Conservation (phyloP, 2,797 vertebrate genomes). For the Phrynocephalus forsythii region DNA sequence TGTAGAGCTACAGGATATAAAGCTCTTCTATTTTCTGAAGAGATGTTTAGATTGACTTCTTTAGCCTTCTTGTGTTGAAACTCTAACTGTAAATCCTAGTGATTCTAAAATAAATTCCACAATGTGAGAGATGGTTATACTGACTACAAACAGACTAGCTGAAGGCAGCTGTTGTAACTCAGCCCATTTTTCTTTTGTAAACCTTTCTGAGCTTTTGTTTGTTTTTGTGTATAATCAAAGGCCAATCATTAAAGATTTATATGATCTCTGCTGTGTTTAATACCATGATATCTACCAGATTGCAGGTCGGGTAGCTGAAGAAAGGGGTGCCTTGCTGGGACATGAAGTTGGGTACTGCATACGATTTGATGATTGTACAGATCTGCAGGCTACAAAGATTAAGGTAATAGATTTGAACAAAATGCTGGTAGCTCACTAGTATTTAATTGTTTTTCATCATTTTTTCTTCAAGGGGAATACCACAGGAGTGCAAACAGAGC, state of each 20-base stretch:
- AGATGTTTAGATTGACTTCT: too few species aligned
- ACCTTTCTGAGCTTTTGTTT: neutral
- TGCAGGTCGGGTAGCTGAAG: slow-evolving; percentile 93
- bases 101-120: neutral
- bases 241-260: neutral
- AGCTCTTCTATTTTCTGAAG: too few species aligned
- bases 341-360: slow-evolving; percentile 98
- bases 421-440: neutral
- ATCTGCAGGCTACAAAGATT: slow-evolving; percentile 91
- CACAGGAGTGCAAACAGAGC: neutral
- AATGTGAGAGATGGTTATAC: neutral
- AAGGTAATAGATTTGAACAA: slow-evolving; percentile 83
- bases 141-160: neutral
- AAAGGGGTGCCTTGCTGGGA: slow-evolving; percentile 91
- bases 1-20: too few species aligned
- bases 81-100: neutral
- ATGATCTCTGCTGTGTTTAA: neutral
- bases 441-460: slow-evolving; percentile 14
- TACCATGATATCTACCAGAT: slow-evolving; percentile 81
- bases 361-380: slow-evolving; percentile 95
- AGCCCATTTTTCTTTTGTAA: neutral
- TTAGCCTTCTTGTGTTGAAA: neutral
- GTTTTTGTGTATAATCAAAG: neutral
- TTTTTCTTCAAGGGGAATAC: neutral
- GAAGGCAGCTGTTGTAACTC: neutral